Evolutionary conservation across 2,113 vertebrate genomes (phyloP).

Genomic region (Microcebus griseorufus): DNA sequence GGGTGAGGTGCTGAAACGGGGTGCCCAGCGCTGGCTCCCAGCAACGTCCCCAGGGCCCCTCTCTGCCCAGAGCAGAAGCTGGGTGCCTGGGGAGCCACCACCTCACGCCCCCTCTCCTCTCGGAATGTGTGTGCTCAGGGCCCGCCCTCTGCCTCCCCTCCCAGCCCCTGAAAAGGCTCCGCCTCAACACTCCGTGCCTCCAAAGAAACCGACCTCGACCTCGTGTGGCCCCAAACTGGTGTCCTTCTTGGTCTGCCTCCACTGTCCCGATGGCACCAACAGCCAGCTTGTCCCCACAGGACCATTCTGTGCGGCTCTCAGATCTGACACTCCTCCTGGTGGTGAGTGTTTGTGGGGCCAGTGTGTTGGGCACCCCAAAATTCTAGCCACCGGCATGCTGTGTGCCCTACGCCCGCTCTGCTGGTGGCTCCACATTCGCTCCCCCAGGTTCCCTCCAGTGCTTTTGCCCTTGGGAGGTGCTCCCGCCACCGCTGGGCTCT

Average conservation of each 20-base stretch:
- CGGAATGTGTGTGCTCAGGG: not conserved
- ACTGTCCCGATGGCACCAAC: not conserved
- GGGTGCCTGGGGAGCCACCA: not conserved
- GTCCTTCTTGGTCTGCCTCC: not conserved
- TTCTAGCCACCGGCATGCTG: not conserved
- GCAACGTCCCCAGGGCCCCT: not conserved
- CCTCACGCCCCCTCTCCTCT: not conserved
- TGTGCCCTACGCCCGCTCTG: rapidly evolving
- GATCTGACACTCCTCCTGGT: too few relatives aligned
- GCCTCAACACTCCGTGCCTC: not conserved
- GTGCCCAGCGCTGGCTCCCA: not conserved
- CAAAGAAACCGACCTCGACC: not conserved
- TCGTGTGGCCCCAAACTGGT: not conserved
- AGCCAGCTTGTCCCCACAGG: not conserved
- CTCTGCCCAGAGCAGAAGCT: not conserved
- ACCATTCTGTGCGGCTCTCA: not conserved
- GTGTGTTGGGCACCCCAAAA: too few relatives aligned
- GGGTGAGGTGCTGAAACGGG: not conserved
- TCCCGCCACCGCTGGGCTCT: not conserved
- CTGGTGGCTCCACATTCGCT: not conserved
- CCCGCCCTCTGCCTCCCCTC: not conserved
- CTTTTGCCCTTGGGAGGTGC: not conserved
- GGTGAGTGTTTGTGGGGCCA: not conserved
- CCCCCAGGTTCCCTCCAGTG: not conserved
- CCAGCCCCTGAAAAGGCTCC: not conserved